Percentiles rank a stretch among this genome's conserved stretches.
Conservation (phyloP, 1,140 invertebrate genomes). For the Centruroides sculpturatus region DNA sequence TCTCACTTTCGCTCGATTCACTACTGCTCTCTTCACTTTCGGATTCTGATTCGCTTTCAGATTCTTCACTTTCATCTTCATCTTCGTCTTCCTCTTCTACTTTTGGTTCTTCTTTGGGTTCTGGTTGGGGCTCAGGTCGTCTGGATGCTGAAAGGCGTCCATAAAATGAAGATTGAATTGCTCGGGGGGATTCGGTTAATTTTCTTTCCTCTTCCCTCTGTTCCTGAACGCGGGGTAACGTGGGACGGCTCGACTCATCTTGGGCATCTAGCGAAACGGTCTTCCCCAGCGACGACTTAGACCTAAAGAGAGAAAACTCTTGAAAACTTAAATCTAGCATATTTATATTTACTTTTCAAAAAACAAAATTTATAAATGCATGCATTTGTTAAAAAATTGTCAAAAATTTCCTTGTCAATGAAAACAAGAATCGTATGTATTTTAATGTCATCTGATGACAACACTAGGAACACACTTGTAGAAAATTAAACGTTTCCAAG, state of each 20-base stretch:
- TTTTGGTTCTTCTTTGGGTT: background rate
- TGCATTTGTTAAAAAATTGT: no score
- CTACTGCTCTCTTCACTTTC: background rate
- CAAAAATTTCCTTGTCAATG: no score
- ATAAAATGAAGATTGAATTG: conserved; percentile 2
- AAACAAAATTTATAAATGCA: no score
- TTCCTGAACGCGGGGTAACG: background rate
- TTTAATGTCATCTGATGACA: no score
- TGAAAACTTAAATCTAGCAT: background rate
- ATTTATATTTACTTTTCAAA: no score
- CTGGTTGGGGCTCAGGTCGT: background rate
- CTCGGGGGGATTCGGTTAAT: conserved; percentile 4
- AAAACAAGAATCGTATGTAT: no score
- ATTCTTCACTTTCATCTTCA: background rate
- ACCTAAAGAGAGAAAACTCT: background rate
- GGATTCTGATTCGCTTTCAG: conserved; percentile 1
- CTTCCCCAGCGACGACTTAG: background rate
- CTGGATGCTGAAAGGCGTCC: background rate
- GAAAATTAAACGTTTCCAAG: no score
- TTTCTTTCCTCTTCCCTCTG: conserved; percentile 1
- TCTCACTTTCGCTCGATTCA: no score
- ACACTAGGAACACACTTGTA: no score
- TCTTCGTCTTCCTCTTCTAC: background rate
- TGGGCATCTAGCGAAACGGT: background rate
- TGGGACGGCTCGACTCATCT: background rate